Evolutionary conservation across 2,888 invertebrate genomes (phyloP), one percentile per base, ranked within the genome.

Genomic region (Microdon myrmicae): DNA sequence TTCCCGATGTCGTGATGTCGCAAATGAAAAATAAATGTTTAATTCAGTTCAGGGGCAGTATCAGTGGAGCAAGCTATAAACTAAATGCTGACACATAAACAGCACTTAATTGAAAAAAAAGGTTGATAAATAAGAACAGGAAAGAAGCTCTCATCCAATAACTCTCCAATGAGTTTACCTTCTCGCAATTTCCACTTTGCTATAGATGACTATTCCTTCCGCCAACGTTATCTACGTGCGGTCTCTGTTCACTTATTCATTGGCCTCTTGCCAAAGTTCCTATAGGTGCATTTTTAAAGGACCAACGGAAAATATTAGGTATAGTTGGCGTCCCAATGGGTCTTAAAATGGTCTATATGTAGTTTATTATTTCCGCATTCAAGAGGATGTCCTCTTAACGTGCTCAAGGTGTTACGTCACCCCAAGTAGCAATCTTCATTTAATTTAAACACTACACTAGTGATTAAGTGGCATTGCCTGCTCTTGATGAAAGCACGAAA

Each of bases 141-240:
- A 45, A 39, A 39, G 17, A 14, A n/a, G n/a, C 19, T 19, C 45
- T 54, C 20, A 10, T 13, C 45, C 23, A 58, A 51, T 19, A 58
- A 7, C 13, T 45, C 53, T 59, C 19, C 35, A 49, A 56, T 56
- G 41, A 35, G 41, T 48, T 35, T 19, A 13, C 20, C 17, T 13
- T 12, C 55, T 41, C 17, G 19, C n/a, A n/a, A n/a, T n/a, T n/a
- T n/a, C n/a, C n/a, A n/a, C n/a, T n/a, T n/a, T n/a, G n/a, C n/a
- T n/a, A n/a, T n/a, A n/a, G n/a, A n/a, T n/a, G n/a, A n/a, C n/a
- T n/a, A n/a, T n/a, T n/a, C 38, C 25, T 28, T 12, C 39, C 14
- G 13, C 22, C n/a, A n/a, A n/a, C n/a, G 64, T 47, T 64, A 58
- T 64, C 64, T 58, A 64, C 64, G 58, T 58, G 64, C 58, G 64